Percentiles rank a stretch among this genome's conserved stretches.
These are phyloP conservation scores for Himantopus leucocephalus DNA, from an alignment of 2,113 vertebrate genomes.

Conservation along the genomic window DNA sequence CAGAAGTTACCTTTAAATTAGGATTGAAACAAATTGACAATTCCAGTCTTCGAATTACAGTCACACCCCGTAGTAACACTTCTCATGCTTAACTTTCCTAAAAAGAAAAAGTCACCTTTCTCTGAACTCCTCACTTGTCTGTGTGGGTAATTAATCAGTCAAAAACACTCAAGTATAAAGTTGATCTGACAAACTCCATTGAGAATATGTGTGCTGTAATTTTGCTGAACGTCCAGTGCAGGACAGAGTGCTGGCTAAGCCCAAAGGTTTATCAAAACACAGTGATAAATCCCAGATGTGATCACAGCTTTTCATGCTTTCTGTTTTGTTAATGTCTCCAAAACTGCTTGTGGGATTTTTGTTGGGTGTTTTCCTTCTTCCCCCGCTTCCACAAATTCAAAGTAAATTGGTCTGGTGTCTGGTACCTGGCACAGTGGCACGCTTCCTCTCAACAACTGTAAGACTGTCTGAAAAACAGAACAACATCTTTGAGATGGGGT, in stretches of 20 bases:
- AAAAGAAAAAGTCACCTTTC: not conserved
- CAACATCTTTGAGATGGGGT: conserved; percentile 70
- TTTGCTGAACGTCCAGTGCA: not conserved
- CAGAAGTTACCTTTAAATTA: not conserved
- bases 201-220: not conserved
- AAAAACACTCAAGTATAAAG: not conserved
- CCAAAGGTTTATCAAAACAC: conserved; percentile 52
- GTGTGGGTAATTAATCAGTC: not conserved
- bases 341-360: not conserved
- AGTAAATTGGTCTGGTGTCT: conserved; percentile 55
- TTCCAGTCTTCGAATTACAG: not conserved
- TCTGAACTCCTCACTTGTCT: conserved; percentile 16
- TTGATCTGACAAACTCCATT: not conserved
- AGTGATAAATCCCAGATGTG: conserved; percentile 29
- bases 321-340: conserved; percentile 31
- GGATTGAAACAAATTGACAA: not conserved
- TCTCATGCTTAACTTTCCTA: not conserved
- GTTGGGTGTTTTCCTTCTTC: conserved; percentile 10
- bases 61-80: not conserved
- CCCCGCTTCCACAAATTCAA: conserved; percentile 47
- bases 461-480: conserved; percentile 72
- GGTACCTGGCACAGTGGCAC: conserved; percentile 46
- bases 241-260: not conserved
- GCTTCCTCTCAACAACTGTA: conserved; percentile 64
- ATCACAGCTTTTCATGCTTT: not conserved